Conservation (phyloP, 2,113 vertebrate species). For the Thalassoma bifasciatum region DNA sequence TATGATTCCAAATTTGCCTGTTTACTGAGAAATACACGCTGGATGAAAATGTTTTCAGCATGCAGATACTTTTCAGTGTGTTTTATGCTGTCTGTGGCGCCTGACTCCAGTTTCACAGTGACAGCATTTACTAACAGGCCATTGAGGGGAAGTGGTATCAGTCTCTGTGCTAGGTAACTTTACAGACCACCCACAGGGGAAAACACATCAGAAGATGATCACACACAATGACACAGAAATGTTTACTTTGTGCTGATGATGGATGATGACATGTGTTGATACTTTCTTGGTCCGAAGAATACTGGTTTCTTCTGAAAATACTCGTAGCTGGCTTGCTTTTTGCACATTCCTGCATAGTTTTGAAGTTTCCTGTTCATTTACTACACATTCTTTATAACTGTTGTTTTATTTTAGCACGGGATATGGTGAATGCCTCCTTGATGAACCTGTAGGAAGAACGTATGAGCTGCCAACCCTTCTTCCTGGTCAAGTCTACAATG, state of each 20-base stretch:
- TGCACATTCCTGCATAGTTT: background rate
- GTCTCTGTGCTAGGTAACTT: slow-evolving; percentile 47
- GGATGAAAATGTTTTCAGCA: slow-evolving; percentile 38
- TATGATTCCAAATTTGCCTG: slow-evolving; percentile 53
- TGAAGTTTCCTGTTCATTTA: slow-evolving; percentile 12
- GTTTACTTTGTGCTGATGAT: slow-evolving; percentile 51
- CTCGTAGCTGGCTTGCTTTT: background rate
- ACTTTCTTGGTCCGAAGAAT: slow-evolving; percentile 31
- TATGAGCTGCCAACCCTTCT: slow-evolving; percentile 90
- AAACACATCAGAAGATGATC: slow-evolving; percentile 58
- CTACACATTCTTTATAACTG: background rate
- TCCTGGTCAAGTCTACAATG: slow-evolving; percentile 92
- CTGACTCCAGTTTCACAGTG: slow-evolving; percentile 51
- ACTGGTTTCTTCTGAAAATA: slow-evolving; percentile 14
- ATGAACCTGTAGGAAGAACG: slow-evolving; percentile 88
- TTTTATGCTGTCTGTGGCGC: slow-evolving; percentile 43
- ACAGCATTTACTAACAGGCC: slow-evolving; percentile 51
- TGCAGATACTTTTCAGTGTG: slow-evolving; percentile 26
- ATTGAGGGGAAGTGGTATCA: slow-evolving; percentile 47
- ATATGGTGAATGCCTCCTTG: slow-evolving; percentile 95
- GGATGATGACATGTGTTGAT: slow-evolving; percentile 40
- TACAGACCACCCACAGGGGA: slow-evolving; percentile 67
- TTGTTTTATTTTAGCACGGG: slow-evolving; percentile 85
- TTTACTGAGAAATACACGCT: slow-evolving; percentile 30
- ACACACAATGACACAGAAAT: slow-evolving; percentile 42